Base-by-base conservation (phyloP, 2,113 vertebrate species). In the Callospermophilus lateralis region DNA sequence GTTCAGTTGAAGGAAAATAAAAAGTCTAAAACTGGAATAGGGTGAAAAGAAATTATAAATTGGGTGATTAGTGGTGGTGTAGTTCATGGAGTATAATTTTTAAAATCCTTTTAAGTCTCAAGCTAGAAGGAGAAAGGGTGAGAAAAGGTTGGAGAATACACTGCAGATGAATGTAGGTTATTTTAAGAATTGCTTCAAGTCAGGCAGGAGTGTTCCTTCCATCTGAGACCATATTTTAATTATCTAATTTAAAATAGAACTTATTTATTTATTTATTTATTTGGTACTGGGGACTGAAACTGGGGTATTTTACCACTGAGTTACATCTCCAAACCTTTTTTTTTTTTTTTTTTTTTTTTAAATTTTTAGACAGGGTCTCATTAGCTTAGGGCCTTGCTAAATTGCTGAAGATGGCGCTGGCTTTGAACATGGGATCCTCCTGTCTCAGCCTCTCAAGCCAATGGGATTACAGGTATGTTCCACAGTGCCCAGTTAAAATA, bases 21-120 rank as follows among this genome's bases (percentile, higher is more conserved):
- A 93, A 74, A 28, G 13, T 53, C 11, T 79, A 19, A 77, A 37
- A 58, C 55, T 65, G 73, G 87, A 67, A 58, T 32, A n/a, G 26
- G 30, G 6, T n/a, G 39, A 53, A 83, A 8, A 84, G 63, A 89
- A 81, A 90, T 86, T 32, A 53, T 77, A 96, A 92, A 83, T 84
- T 55, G 28, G 51, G 45, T 89, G 19, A 78, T 24, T 83, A 48
- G 11, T 53, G 19, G n/a, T 68, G 22, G 19, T 45, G 7, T 70
- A 37, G 32, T 68, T 67, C 11, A 37, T 51, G n/a, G 22, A 12
- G 11, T 76, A 32, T 65, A 67, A 76, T 85, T 97, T 51, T 76
- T 91, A 86, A 93, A 37, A 39, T 2, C 3, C 45, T 63, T 11
- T 3, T 19, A 39, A 77, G 16, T 39, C 15, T 96, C 6, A 34